These are phyloP conservation scores for Hetaerina titia DNA, from an alignment of 2,888 invertebrate species.

Conservation along the genomic window DNA sequence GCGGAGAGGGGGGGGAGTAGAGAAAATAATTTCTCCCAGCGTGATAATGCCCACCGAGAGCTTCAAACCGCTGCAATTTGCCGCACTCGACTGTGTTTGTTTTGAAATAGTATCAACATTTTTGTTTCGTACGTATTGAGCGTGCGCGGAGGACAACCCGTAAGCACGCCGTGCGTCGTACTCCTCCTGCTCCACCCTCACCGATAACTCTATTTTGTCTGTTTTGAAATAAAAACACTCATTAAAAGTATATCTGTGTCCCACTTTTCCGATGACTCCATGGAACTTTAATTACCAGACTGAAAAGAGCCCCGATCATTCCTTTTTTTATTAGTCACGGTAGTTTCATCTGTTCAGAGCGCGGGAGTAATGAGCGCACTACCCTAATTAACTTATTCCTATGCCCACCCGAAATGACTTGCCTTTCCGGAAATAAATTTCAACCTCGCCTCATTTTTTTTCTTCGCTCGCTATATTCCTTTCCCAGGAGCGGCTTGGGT, in stretches of 20 bases:
- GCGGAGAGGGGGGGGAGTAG: background rate
- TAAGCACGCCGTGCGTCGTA: background rate
- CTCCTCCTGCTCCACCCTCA: background rate
- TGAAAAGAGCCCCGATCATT: background rate
- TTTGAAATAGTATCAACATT: background rate
- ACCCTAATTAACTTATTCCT: conserved; percentile 10
- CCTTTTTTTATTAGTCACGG: background rate
- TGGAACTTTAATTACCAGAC: background rate
- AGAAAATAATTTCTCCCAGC: too few relatives aligned
- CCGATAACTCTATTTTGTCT: background rate
- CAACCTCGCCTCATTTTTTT: background rate
- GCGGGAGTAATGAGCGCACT: background rate
- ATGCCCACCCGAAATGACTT: background rate
- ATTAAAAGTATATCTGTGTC: background rate
- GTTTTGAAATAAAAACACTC: conserved; percentile 11
- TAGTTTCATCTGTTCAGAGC: background rate
- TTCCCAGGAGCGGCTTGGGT: background rate
- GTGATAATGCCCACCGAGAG: background rate
- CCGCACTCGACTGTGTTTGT: background rate
- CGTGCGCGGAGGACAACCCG: background rate
- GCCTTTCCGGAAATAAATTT: background rate
- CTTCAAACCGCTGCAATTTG: background rate
- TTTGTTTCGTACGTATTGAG: background rate
- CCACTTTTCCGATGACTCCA: background rate
- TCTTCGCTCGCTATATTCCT: background rate